Evolutionary conservation across 2,797 vertebrate genomes (phyloP), one percentile per base, ranked within the genome.

Genomic region (Graptemys geographica): DNA sequence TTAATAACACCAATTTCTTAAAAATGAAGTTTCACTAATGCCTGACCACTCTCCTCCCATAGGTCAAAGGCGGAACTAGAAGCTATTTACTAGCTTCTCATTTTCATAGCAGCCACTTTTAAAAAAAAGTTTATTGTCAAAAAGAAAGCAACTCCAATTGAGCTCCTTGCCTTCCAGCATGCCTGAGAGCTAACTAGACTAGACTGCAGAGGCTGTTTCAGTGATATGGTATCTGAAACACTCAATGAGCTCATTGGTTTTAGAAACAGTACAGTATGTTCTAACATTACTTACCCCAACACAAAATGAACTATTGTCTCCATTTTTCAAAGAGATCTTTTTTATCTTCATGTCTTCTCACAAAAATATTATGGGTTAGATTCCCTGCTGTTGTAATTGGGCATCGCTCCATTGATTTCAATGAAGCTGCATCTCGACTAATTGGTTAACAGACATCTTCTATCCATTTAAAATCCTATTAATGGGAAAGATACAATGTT

Each of bases 401-500:
- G n/a, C 65, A 37, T n/a, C 37, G n/a, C n/a, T 37, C 18, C 65
- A 72, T 11, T 72, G n/a, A 72, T n/a, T 72, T 72, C 65, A 72
- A 10, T 23, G 19, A 37, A 37, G 33, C n/a, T 69, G 33, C 65
- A 37, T 69, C 18, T 69, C 21, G 62, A 92, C 76, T 72, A 90
- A 90, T 72, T 80, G 90, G 51, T 92, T 96, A 85, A 69, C n/a
- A 88, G 78, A 87, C 57, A 57, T 59, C 89, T 76, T 94, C 95
- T 91, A 12, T 44, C 81, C 82, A 56, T 86, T 94, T 90, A 28
- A 86, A 91, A 92, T 69, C 78, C 1, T 47, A 41, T 92, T 88
- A 93, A 86, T 82, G 41, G 55, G 33, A 69, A 84, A 87, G 87
- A 55, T 3, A 62, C 5, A 53, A 76, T 90, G 81, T 91, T 90